Evolutionary conservation across 2,113 vertebrate genomes (phyloP).

Genomic region (Hemicordylus capensis): DNA sequence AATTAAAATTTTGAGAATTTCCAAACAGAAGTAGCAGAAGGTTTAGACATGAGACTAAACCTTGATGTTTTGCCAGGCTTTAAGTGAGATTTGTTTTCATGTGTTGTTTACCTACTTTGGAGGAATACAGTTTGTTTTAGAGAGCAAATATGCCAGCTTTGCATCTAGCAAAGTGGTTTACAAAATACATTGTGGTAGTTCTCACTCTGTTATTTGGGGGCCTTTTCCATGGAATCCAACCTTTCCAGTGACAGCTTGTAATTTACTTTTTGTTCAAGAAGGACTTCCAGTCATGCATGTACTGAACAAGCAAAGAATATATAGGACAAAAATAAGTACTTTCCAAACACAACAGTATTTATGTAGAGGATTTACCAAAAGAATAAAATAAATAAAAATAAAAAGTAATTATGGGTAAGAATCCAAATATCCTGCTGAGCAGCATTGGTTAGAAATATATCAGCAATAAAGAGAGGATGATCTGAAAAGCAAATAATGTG

Average conservation of each 20-base stretch:
- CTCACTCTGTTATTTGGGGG: slow-evolving; percentile 52
- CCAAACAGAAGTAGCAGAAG: neutral
- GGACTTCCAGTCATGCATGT: slow-evolving; percentile 35
- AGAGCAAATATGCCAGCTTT: slow-evolving; percentile 34
- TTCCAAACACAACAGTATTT: slow-evolving; percentile 49
- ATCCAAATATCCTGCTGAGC: slow-evolving; percentile 32
- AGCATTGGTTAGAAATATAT: neutral
- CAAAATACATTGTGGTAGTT: slow-evolving; percentile 40
- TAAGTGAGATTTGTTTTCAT: neutral
- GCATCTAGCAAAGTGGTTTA: neutral
- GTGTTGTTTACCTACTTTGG: slow-evolving; percentile 21
- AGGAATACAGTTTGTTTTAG: neutral
- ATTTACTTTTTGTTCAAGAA: slow-evolving; percentile 50
- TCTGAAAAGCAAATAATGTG: neutral
- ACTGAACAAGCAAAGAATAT: slow-evolving; percentile 30
- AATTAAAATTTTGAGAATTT: too few relatives aligned
- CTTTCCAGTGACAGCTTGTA: slow-evolving; percentile 57
- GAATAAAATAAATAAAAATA: too few relatives aligned
- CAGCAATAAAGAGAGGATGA: slow-evolving; percentile 32
- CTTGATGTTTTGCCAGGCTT: neutral
- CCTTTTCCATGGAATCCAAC: slow-evolving; percentile 33
- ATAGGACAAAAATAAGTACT: slow-evolving; percentile 59
- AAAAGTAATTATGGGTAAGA: slow-evolving; percentile 46
- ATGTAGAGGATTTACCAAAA: slow-evolving; percentile 50
- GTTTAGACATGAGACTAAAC: neutral